Conservation (phyloP, 2,888 invertebrate species). For the Lasioglossum figueresi region DNA sequence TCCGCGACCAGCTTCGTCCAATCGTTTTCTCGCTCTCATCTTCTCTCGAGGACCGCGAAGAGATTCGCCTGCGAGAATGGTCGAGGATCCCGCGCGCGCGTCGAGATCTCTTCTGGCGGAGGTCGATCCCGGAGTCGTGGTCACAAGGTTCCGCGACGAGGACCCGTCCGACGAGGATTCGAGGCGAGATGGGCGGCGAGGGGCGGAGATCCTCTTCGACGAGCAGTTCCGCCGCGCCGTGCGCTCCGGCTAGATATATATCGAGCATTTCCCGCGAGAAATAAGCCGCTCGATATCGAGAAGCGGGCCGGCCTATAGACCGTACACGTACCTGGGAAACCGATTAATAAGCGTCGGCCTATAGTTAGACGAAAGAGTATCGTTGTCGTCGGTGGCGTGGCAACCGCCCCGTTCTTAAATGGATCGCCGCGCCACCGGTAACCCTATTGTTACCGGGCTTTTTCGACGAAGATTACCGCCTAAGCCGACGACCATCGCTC, state of each 20-base stretch:
- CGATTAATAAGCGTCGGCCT: slow-evolving; percentile 29
- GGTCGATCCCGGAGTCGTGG: background rate
- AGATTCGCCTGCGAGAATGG: background rate
- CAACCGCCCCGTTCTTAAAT: slow-evolving; percentile 36
- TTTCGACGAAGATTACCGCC: slow-evolving; percentile 20
- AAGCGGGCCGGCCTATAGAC: slow-evolving; percentile 3
- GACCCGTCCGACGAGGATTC: background rate
- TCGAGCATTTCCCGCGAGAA: slow-evolving; percentile 21
- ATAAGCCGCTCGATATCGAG: slow-evolving; percentile 16
- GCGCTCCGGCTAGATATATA: background rate
- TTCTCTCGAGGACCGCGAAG: background rate
- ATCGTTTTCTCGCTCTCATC: background rate
- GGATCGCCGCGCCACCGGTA: slow-evolving; percentile 26
- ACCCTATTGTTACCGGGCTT: slow-evolving; percentile 33
- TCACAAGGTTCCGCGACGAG: background rate
- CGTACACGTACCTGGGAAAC: slow-evolving; percentile 1
- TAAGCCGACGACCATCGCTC: slow-evolving; percentile 10
- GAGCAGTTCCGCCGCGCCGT: background rate
- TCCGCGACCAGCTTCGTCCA: slow-evolving; percentile 43
- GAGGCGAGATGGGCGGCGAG: background rate
- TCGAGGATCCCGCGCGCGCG: background rate
- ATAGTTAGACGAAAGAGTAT: slow-evolving; percentile 23
- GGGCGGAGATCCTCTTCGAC: background rate
- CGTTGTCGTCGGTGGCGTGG: background rate
- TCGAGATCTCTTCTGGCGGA: background rate